Evolutionary conservation across 2,113 vertebrate species (phyloP).

Genomic region (Heterotis niloticus): DNA sequence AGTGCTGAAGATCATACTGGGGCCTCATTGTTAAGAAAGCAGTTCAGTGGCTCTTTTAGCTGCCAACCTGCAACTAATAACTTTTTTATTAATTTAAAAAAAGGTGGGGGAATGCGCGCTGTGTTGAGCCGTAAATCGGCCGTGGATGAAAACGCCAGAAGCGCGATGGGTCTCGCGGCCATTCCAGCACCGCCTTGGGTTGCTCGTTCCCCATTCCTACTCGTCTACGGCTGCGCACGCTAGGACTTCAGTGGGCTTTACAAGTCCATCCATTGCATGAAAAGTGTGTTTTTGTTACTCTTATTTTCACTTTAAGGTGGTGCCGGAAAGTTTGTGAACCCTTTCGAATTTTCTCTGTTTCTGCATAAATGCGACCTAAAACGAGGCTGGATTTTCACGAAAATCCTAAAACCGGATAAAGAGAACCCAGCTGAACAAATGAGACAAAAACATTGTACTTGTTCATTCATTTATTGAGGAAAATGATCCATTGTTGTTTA

Average conservation of each 20-base stretch:
- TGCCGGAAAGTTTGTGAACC: too few species aligned
- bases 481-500: too few species aligned
- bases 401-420: too few species aligned
- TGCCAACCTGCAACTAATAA: slow-evolving; percentile 20
- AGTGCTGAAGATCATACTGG: slow-evolving; percentile 12
- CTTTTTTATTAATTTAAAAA: neutral
- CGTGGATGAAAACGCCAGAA: neutral
- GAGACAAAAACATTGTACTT: too few species aligned
- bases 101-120: too few species aligned
- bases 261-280: too few species aligned
- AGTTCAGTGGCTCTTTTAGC: slow-evolving; percentile 9
- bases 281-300: neutral
- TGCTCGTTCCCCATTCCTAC: neutral
- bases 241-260: neutral
- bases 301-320: too few species aligned
- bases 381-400: too few species aligned
- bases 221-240: neutral
- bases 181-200: neutral
- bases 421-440: too few species aligned
- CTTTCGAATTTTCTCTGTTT: too few species aligned
- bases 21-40: slow-evolving; percentile 3
- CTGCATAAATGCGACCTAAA: too few species aligned
- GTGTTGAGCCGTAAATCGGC: neutral
- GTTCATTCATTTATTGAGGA: too few species aligned
- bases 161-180: neutral